Evolutionary conservation across 1,140 invertebrate species (phyloP).

Genomic region (Charaxes varanes): DNA sequence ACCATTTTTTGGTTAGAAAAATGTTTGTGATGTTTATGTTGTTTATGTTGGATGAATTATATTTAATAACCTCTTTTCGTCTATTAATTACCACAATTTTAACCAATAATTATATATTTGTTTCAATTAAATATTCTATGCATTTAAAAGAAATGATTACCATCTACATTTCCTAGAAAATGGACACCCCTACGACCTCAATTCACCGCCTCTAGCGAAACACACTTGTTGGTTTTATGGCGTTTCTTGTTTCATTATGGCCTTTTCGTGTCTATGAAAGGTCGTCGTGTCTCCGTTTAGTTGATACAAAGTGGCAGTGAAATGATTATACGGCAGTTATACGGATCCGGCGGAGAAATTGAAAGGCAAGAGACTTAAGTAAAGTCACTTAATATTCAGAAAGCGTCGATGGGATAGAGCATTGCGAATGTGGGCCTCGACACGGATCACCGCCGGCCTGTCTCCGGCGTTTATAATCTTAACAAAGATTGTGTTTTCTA

Average conservation of each 20-base stretch:
- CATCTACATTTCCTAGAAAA: too few relatives aligned
- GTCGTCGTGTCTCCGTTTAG: conserved; percentile 14
- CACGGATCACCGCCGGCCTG: conserved; percentile 31
- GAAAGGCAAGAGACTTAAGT: conserved; percentile 37
- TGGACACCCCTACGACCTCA: too few relatives aligned
- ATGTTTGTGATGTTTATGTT: too few relatives aligned
- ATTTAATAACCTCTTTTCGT: too few relatives aligned
- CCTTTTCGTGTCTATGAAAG: conserved; percentile 16
- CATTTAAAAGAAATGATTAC: too few relatives aligned
- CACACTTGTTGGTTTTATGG: conserved; percentile 9
- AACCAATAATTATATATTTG: too few relatives aligned
- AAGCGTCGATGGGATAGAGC: conserved; percentile 45
- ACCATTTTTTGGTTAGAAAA: too few relatives aligned
- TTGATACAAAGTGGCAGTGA: conserved; percentile 24
- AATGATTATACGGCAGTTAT: conserved; percentile 21
- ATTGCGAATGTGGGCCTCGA: conserved; percentile 47
- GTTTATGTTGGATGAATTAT: too few relatives aligned
- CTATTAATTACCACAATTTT: too few relatives aligned
- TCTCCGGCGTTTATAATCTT: conserved; percentile 5
- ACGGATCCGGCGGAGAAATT: conserved; percentile 38
- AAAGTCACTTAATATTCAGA: conserved; percentile 51
- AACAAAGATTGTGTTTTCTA: too few relatives aligned
- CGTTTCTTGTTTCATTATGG: conserved; percentile 9
- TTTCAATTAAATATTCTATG: too few relatives aligned
- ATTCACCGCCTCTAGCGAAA: not conserved